phyloP scores from a whole-genome alignment of 2,888 invertebrate species.

The Drosophila demipolita region DNA sequence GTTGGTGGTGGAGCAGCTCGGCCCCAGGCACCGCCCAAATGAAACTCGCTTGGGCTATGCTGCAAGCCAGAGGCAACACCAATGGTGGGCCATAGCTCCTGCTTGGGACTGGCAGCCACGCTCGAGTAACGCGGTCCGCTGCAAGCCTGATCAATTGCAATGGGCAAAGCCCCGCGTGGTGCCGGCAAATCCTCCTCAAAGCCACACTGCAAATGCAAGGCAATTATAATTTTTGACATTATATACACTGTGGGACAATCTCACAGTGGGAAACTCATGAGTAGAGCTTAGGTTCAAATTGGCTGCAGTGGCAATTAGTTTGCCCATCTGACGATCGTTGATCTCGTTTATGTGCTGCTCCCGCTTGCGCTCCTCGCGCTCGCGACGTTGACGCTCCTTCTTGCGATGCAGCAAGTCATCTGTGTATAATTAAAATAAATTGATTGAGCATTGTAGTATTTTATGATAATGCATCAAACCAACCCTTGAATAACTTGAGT shows the following conservation, averaged over 20 bases:
- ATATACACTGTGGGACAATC: conserved; percentile 5
- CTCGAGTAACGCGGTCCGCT: conserved; percentile 62
- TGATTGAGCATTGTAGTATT: background rate
- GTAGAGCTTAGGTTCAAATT: conserved; percentile 87
- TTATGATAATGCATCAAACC: background rate
- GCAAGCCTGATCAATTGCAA: conserved; percentile 44
- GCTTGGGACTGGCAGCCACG: conserved; percentile 79
- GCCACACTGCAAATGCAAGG: conserved; percentile 76
- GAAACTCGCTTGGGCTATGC: conserved; percentile 43
- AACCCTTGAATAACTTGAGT: conserved; percentile 89
- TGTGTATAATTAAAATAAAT: conserved; percentile 73
- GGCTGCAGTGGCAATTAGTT: conserved; percentile 87
- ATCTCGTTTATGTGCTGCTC: conserved; percentile 91
- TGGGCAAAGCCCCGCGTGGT: conserved; percentile 47
- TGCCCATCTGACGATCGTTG: conserved; percentile 90
- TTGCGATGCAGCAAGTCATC: conserved; percentile 91
- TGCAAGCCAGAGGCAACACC: conserved; percentile 37
- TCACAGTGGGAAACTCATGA: conserved; percentile 87
- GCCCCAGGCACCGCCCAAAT: conserved; percentile 68
- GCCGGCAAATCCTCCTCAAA: conserved; percentile 79
- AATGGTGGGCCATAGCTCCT: conserved; percentile 81
- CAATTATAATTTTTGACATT: background rate
- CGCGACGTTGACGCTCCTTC: conserved; percentile 89
- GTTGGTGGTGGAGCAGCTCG: conserved; percentile 65
- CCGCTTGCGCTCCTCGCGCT: conserved; percentile 91